Evolutionary conservation across 1,140 invertebrate genomes (phyloP), one percentile per base, ranked within the genome.

Genomic region (Plectrocnemia conspersa): DNA sequence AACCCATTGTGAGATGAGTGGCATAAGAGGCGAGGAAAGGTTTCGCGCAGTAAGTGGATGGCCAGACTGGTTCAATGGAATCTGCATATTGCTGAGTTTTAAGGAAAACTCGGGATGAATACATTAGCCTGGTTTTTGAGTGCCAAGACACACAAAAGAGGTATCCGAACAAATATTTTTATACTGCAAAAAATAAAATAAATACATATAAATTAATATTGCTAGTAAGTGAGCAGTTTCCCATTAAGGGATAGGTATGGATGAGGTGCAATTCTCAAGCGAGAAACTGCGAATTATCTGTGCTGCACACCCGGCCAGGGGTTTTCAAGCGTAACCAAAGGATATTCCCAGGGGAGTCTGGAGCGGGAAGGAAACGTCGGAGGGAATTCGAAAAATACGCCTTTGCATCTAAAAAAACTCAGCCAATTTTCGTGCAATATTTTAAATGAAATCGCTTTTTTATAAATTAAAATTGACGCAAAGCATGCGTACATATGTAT

Each of bases 221-320:
- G n/a, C 27, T 7, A 7, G 27, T 29, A 6, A 29, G 27, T 29
- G 6, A 29, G 27, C 27, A 29, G 6, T n/a, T 46, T 22, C 23
- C 10, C 10, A n/a, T 29, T 46, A 15, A 27, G 22, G 18, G 23
- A 27, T 11, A 25, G 18, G 13, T 27, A 22, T 10, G 24, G 19
- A 11, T 27, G 2, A 35, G 41, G 52, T 23, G 41, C 7, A 11
- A 58, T 9, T 23, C 41, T 41, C 45, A 25, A 32, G 36, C 32
- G 56, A 52, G 29, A 45, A 36, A 18, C 36, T 33, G 22, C 15
- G 50, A 46, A 46, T 58, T 58, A 58, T 58, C 56, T 54, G 56
- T 38, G 36, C 13, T 29, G 52, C 41, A 54, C 56, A 58, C 50
- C 21, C 56, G 52, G 27, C 45, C 24, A 38, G 44, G 16, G 45